Evolutionary conservation across 2,888 invertebrate genomes (phyloP), one percentile per base, ranked within the genome.

Genomic region (Aphidius colemani): DNA sequence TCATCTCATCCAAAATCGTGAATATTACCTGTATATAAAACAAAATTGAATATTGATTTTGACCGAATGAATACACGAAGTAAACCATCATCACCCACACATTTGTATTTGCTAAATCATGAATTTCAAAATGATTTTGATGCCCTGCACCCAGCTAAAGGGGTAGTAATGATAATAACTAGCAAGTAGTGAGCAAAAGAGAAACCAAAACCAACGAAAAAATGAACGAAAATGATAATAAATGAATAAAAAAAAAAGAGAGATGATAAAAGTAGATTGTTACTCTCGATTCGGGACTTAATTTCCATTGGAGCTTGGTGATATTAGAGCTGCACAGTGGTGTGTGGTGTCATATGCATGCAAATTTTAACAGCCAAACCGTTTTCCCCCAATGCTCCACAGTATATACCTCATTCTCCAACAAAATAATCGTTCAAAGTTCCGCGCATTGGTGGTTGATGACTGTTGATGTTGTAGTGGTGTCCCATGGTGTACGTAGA

Each of bases 301-400:
- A 78, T 79, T 78, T 77, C 76, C 77, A 77, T 73, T 72, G 69
- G 70, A 70, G 74, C 72, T 73, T 74, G 70, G 74, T 73, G 76
- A 77, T 79, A 77, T 79, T 79, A 78, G 78, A 77, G 76, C n/a
- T n/a, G n/a, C 74, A 72, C 69, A 72, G 69, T 71, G 71, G 75
- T 71, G 75, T 76, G 77, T 2, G 30, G 77, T 75, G 75, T 78
- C 76, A 78, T 78, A 78, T 78, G 77, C 77, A 78, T 78, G 78
- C 75, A 78, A 79, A 79, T 79, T 74, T 73, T 67, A 66, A 71
- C 70, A 71, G 71, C 71, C 71, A 73, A 67, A 73, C 46, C 64
- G 53, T 65, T 53, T 30, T 49, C 55, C 49, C 53, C 48, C 61
- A 61, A 41, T 43, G 40, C 53, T 53, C 53, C 71, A 56, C 64